Percentiles rank a stretch among this genome's conserved stretches.
Conservation (phyloP, 2,888 invertebrate species). For the Philaethria dido region DNA sequence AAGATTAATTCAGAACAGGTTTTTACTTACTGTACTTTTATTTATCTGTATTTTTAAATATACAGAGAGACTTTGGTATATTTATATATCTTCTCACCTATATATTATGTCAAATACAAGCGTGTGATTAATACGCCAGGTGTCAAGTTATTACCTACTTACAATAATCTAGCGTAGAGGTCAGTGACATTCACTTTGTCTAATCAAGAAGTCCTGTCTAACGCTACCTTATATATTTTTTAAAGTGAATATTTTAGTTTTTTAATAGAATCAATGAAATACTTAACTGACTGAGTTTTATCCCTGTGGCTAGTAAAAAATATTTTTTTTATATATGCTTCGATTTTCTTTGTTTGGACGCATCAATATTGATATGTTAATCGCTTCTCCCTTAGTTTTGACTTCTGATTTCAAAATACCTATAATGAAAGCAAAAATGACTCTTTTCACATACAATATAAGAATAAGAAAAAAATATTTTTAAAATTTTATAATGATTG, state of each 20-base stretch:
- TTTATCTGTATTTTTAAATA: background rate
- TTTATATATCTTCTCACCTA: background rate
- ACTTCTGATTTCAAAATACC: too few species aligned
- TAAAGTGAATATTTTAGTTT: background rate
- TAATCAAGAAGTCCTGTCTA: background rate
- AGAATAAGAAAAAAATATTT: too few species aligned
- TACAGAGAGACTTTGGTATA: background rate
- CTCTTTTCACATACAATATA: too few species aligned
- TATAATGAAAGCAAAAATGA: too few species aligned
- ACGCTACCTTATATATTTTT: background rate
- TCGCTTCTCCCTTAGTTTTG: too few species aligned
- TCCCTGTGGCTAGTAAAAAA: background rate
- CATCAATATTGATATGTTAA: too few species aligned
- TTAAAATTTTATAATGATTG: too few species aligned
- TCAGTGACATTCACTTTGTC: constrained; percentile 7
- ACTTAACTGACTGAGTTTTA: background rate
- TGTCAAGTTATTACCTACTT: background rate
- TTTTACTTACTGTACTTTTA: background rate
- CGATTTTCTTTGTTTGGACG: too few species aligned
- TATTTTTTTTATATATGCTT: background rate
- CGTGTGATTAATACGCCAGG: background rate
- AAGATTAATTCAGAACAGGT: background rate
- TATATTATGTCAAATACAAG: background rate
- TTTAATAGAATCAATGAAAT: background rate
- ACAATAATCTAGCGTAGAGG: background rate